phyloP scores from a whole-genome alignment of 2,888 invertebrate species.

The Amiota communis region DNA sequence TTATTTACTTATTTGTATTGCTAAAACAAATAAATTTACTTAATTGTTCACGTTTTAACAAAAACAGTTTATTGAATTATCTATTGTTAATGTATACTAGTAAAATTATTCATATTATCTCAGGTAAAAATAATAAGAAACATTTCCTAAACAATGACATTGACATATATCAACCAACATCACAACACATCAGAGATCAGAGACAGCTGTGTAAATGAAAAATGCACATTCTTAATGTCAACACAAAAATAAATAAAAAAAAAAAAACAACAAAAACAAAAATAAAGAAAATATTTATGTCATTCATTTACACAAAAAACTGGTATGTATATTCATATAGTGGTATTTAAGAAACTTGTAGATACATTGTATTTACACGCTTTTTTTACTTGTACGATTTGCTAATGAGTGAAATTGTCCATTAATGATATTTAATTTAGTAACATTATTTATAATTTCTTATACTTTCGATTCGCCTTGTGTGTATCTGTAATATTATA shows the following conservation, averaged over 20 bases:
- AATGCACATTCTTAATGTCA: conserved; percentile 61
- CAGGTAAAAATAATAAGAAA: conserved; percentile 14
- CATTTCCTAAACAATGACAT: conserved; percentile 44
- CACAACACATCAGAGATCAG: too few relatives aligned
- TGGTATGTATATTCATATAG: background rate
- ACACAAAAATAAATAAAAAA: conserved; percentile 44
- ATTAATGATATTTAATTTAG: too few relatives aligned
- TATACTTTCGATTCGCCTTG: too few relatives aligned
- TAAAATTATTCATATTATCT: too few relatives aligned
- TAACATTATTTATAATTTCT: too few relatives aligned
- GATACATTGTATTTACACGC: too few relatives aligned
- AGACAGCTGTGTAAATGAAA: conserved; percentile 62
- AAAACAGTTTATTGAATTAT: conserved; percentile 24
- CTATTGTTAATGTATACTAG: too few relatives aligned
- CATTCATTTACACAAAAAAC: background rate
- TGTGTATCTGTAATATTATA: too few relatives aligned
- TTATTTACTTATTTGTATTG: too few relatives aligned
- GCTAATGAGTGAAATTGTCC: too few relatives aligned
- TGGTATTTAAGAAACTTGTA: too few relatives aligned
- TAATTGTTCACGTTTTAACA: conserved; percentile 36
- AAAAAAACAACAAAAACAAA: conserved; percentile 36
- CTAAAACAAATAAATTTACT: conserved; percentile 20
- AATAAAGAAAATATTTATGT: conserved; percentile 36
- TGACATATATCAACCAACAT: conserved; percentile 46
- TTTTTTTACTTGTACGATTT: too few relatives aligned